Evolutionary conservation across 2,113 vertebrate species (phyloP).

Genomic region (Siniperca chuatsi): DNA sequence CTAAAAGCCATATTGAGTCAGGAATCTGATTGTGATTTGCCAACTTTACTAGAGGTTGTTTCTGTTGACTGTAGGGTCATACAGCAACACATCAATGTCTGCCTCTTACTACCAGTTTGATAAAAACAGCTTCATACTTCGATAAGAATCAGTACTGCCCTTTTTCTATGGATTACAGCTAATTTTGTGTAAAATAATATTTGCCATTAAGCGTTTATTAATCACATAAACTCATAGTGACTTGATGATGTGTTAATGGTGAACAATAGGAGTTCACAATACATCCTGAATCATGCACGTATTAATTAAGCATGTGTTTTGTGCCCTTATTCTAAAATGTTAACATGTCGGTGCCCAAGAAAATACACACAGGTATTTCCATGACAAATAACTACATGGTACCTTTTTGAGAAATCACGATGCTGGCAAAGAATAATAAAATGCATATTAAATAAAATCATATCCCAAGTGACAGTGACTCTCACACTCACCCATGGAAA

Average conservation of each 20-base stretch:
- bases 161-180: not conserved
- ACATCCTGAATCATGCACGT: not conserved
- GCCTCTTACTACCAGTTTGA: not conserved
- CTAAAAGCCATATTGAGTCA: no score
- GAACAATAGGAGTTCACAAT: conserved; percentile 9
- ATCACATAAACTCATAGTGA: not conserved
- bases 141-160: not conserved
- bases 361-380: conserved; percentile 15
- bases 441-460: conserved; percentile 70
- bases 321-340: conserved; percentile 34
- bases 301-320: conserved; percentile 35
- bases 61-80: not conserved
- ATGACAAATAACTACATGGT: conserved; percentile 20
- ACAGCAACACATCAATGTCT: not conserved
- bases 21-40: not conserved
- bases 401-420: conserved; percentile 32
- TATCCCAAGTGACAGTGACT: conserved; percentile 40
- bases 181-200: not conserved
- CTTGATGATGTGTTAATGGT: not conserved
- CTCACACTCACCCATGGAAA: conserved; percentile 39
- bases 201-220: not conserved
- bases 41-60: not conserved
- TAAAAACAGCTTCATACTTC: not conserved
- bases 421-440: conserved; percentile 46
- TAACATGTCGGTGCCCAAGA: conserved; percentile 24